Percentiles rank a stretch among this genome's conserved stretches.
Evolutionary conservation across 2,113 vertebrate species (phyloP).

Genomic region (Marcusenius ussheri): DNA sequence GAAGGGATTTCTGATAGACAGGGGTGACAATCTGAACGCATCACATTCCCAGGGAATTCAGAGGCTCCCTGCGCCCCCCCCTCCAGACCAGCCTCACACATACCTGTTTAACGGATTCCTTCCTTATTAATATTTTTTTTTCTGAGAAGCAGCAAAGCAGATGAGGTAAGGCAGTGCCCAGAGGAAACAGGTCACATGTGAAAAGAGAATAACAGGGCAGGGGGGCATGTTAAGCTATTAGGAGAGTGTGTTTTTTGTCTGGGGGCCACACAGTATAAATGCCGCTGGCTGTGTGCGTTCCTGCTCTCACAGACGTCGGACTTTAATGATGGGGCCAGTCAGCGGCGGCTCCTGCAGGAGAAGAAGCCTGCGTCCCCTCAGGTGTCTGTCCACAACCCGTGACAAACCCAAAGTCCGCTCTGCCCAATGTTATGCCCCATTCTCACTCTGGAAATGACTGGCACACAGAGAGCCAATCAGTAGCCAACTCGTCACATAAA

Average conservation of each 20-base stretch:
- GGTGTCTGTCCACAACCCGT: not conserved
- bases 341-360: constrained; percentile 45
- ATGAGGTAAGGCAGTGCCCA: constrained; percentile 2
- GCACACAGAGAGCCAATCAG: not conserved
- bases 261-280: constrained; percentile 32
- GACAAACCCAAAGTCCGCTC: not conserved
- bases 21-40: not conserved
- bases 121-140: constrained; percentile 33
- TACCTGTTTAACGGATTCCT: constrained; percentile 27
- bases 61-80: not conserved
- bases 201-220: constrained; percentile 34
- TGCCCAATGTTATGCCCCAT: not conserved
- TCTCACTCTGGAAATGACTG: not conserved
- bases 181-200: constrained; percentile 30
- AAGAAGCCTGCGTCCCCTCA: constrained; percentile 31
- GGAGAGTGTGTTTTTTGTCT: constrained; percentile 23
- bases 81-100: constrained; percentile 17
- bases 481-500: not conserved
- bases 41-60: not conserved
- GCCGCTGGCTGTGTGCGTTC: constrained; percentile 46
- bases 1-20: not conserved
- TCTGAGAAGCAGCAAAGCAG: constrained; percentile 26
- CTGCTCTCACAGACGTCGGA: constrained; percentile 51
- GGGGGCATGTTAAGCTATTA: constrained; percentile 31
- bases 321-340: constrained; percentile 67